Base-by-base conservation (phyloP, 2,888 invertebrate species). In the Oscheius sp. region DNA sequence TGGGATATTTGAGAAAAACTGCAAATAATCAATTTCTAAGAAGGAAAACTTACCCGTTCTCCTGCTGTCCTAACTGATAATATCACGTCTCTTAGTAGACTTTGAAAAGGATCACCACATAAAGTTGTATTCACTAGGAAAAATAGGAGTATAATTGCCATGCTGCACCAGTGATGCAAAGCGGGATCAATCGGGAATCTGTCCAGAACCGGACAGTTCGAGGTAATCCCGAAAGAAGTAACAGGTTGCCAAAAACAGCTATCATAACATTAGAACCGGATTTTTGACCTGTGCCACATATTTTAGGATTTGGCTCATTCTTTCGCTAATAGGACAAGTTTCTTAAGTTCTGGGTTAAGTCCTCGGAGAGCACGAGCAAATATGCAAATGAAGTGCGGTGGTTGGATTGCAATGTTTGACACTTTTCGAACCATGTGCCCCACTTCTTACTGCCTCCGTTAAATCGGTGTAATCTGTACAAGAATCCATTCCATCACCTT, bases 381-480 rank as follows among this genome's bases (percentile, higher is more conserved):
- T 66, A 66, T 66, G 66, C 66, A 66, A 66, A 66, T 66, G 66
- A 66, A 61, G 66, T 66, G 52, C 52, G 52, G 66, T 3, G 66
- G 52, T 66, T 66, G 66, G 49, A 27, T 66, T 66, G 25, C 66
- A 35, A 16, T 61, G 61, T 41, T 61, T 61, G 61, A 61, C 61
- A 61, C 61, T 61, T 61, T 61, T 61, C 2, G 9, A 35, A 9
- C 35, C 35, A 35, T 35, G 35, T 35, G 3, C 9, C 35, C 9
- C 35, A 35, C 35, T 35, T 35, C 35, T 35, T 35, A 35, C 35
- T 3, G 35, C 9, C 35, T 35, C 9, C 3, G 5, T 9, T 9
- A 9, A 9, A 35, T 35, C 35, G 5, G 3, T 35, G 35, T 6
- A 35, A 35, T 35, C 3, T 35, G 35, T 35, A 35, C 35, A 35